Evolutionary conservation across 1,140 invertebrate species (phyloP).

Genomic region (Caenorhabditis briggsae): DNA sequence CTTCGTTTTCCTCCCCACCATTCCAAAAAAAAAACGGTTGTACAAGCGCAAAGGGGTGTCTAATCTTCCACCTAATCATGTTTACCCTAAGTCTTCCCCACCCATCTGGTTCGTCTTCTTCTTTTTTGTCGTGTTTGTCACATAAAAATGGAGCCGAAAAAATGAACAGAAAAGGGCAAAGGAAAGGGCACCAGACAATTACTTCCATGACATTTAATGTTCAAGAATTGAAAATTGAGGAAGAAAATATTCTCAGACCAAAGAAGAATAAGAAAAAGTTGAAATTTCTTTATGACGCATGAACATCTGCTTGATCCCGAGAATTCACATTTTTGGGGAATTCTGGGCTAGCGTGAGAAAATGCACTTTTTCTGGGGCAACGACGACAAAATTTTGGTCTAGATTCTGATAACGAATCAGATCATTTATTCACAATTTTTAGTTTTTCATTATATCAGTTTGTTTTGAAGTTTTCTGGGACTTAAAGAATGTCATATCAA

Average conservation of each 20-base stretch:
- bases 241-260: neutral
- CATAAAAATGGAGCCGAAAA: neutral
- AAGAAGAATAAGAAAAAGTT: neutral
- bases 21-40: neutral
- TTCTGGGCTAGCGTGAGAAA: too few species aligned
- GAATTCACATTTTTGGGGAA: too few species aligned
- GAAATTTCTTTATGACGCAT: too few species aligned
- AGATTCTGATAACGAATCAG: too few species aligned
- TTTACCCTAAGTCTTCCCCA: constrained; percentile 31
- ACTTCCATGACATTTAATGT: constrained; percentile 3
- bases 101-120: too few species aligned
- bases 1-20: neutral
- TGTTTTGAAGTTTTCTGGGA: too few species aligned
- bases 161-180: neutral
- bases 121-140: neutral
- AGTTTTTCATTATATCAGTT: too few species aligned
- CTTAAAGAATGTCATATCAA: too few species aligned
- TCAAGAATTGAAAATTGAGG: neutral
- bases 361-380: too few species aligned
- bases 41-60: neutral
- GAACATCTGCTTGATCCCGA: too few species aligned
- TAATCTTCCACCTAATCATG: constrained; percentile 52
- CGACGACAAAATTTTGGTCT: too few species aligned
- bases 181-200: constrained; percentile 27
- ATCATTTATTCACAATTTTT: too few species aligned